phyloP scores from a whole-genome alignment of 2,113 vertebrate species.

The Hirundichthys speculiger region DNA sequence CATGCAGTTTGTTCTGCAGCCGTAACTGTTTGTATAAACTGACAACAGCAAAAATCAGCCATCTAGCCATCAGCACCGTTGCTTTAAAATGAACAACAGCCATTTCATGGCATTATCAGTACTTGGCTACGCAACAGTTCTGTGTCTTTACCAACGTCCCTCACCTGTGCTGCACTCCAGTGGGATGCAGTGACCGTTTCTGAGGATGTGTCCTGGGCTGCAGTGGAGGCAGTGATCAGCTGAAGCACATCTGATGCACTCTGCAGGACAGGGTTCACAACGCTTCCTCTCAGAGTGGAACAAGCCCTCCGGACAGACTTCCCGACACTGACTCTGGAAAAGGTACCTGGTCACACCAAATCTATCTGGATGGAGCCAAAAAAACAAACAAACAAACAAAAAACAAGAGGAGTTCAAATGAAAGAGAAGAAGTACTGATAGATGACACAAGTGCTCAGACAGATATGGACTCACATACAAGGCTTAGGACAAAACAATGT shows the following conservation, averaged over 20 bases:
- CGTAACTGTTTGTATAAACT: not conserved
- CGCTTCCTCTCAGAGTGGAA: conserved; percentile 54
- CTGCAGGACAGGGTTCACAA: conserved; percentile 81
- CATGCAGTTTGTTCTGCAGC: not conserved
- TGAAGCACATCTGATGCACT: conserved; percentile 73
- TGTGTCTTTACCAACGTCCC: not conserved
- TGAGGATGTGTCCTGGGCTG: conserved; percentile 70
- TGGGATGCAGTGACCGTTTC: conserved; percentile 79
- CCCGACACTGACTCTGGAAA: conserved; percentile 81
- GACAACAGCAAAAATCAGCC: too few species aligned
- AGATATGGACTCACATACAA: conserved; percentile 5
- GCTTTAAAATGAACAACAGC: too few species aligned
- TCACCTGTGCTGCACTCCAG: conserved; percentile 84
- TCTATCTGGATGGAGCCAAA: conserved; percentile 75
- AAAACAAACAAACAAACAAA: conserved; percentile 14
- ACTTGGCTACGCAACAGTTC: too few species aligned
- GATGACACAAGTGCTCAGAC: conserved; percentile 20
- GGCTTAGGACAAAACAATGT: not conserved
- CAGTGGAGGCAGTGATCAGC: conserved; percentile 82
- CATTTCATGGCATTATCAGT: too few species aligned
- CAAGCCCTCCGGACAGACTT: conserved; percentile 82
- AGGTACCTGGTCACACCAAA: conserved; percentile 78
- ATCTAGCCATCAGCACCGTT: too few species aligned
- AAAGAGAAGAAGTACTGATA: not conserved
- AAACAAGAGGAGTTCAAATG: not conserved